Percentiles rank a stretch among this genome's conserved stretches.
These are phyloP conservation scores for Drosophila monieri DNA, from an alignment of 2,888 invertebrate genomes.

Conservation along the genomic window DNA sequence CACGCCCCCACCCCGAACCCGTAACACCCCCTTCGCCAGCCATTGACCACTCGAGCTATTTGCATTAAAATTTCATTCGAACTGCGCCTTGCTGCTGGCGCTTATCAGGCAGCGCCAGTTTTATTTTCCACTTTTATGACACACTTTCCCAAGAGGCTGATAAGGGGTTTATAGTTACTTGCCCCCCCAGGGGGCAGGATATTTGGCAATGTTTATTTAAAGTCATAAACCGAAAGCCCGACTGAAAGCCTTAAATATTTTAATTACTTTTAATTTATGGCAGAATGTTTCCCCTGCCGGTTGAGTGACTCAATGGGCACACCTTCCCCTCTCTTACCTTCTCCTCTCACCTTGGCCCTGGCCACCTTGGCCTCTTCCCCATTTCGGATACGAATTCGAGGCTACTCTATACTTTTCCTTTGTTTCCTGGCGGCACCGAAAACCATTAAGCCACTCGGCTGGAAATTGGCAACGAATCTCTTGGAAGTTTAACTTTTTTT, in stretches of 20 bases:
- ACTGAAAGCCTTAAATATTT: constrained; percentile 68
- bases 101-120: constrained; percentile 44
- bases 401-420: constrained; percentile 17
- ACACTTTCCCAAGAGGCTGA: constrained; percentile 65
- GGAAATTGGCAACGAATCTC: constrained; percentile 36
- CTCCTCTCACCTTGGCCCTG: constrained; percentile 8
- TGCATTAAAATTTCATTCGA: constrained; percentile 71
- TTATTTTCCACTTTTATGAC: constrained; percentile 59
- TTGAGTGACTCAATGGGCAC: constrained; percentile 23
- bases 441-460: constrained; percentile 33
- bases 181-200: constrained; percentile 22
- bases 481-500: constrained; percentile 21
- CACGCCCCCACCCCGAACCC: neutral
- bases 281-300: constrained; percentile 33
- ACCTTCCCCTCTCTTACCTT: constrained; percentile 5
- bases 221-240: constrained; percentile 58
- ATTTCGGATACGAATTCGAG: neutral
- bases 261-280: constrained; percentile 74
- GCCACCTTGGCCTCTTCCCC: neutral
- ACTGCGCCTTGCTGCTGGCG: constrained; percentile 33
- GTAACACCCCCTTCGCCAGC: neutral
- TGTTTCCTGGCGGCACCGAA: constrained; percentile 28
- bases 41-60: constrained; percentile 59
- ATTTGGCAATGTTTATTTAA: constrained; percentile 65
- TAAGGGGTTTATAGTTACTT: constrained; percentile 58